A percentile compares a stretch with the other conserved stretches of the same genome.
Evolutionary conservation across 2,797 vertebrate species (phyloP).

Genomic region (Lagorchestes hirsutus): DNA sequence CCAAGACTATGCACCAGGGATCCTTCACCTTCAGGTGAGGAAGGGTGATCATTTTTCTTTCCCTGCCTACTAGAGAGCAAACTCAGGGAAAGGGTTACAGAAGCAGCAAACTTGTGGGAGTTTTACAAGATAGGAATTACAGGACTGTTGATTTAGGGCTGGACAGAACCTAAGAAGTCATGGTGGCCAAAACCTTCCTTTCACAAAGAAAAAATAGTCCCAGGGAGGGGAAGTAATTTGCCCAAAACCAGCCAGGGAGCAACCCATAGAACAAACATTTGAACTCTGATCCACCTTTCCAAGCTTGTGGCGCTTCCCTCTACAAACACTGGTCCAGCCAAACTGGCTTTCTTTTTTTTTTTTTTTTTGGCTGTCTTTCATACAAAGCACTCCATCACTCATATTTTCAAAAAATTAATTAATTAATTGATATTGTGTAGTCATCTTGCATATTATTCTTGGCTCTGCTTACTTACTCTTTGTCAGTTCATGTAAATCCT

Average conservation of each 20-base stretch:
- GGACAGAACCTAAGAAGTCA: neutral
- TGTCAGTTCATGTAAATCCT: neutral
- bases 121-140: neutral
- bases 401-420: no score
- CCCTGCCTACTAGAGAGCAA: neutral
- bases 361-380: neutral
- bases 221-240: neutral
- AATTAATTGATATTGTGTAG: neutral
- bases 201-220: neutral
- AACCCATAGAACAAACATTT: neutral
- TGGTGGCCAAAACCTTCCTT: neutral
- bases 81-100: neutral
- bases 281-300: neutral
- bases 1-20: neutral
- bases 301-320: neutral
- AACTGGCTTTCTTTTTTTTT: neutral
- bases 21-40: neutral
- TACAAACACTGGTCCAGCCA: neutral
- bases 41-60: neutral
- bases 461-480: neutral
- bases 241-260: neutral
- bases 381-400: neutral
- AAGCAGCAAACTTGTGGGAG: neutral
- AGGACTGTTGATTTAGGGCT: neutral
- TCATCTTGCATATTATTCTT: neutral